phyloP scores from a whole-genome alignment of 1,140 invertebrate species.

The Drosophila ficusphila region DNA sequence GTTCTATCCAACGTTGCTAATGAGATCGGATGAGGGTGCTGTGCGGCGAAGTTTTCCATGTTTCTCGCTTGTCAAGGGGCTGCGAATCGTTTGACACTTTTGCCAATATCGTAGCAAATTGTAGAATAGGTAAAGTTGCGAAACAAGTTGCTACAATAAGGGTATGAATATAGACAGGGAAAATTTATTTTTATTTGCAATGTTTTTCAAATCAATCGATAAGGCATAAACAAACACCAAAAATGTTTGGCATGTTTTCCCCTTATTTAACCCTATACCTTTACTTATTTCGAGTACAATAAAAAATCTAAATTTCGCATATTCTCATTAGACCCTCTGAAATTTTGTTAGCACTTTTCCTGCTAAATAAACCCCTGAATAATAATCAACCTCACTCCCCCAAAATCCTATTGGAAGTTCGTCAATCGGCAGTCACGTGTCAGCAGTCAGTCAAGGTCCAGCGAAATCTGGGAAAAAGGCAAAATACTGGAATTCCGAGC shows the following conservation, averaged over 20 bases:
- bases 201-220: background rate
- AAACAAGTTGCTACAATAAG: background rate
- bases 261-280: background rate
- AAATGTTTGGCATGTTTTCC: background rate
- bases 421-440: conserved; percentile 63
- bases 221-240: conserved; percentile 6
- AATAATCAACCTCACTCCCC: background rate
- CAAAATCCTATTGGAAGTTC: background rate
- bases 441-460: conserved; percentile 70
- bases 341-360: conserved; percentile 30
- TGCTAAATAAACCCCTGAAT: conserved; percentile 22
- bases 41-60: conserved; percentile 7
- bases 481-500: conserved; percentile 1
- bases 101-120: conserved; percentile 62
- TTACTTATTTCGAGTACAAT: background rate
- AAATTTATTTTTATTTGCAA: background rate
- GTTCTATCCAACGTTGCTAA: conserved; percentile 42
- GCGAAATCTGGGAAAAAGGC: conserved; percentile 34
- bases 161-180: background rate
- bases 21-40: conserved; percentile 51
- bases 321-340: conserved; percentile 25
- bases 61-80: conserved; percentile 15
- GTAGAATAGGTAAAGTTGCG: conserved; percentile 16
- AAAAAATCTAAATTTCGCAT: conserved; percentile 27
- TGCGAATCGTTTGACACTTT: conserved; percentile 60